Evolutionary conservation across 2,888 invertebrate species (phyloP).

Genomic region (Caenorhabditis sp.): DNA sequence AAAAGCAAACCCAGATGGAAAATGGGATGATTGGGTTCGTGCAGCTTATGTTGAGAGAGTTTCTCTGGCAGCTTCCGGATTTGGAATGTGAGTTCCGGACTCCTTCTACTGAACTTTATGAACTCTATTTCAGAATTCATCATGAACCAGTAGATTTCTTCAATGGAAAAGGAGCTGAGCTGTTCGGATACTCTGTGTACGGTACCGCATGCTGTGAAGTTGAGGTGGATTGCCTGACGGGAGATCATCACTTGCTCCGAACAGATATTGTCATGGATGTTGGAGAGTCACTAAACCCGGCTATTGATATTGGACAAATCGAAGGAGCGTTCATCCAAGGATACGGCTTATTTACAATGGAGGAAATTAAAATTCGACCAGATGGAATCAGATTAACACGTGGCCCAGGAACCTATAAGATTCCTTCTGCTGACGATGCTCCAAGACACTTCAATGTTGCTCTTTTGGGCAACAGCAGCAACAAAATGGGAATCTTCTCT

Average conservation of each 20-base stretch:
- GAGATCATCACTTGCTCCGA: conserved; percentile 92
- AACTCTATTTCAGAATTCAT: conserved; percentile 67
- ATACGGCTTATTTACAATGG: conserved; percentile 93
- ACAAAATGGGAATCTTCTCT: conserved; percentile 94
- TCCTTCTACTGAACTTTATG: background rate
- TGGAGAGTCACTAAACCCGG: conserved; percentile 95
- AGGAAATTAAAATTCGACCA: conserved; percentile 91
- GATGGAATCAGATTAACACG: conserved; percentile 86
- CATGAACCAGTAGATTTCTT: conserved; percentile 77
- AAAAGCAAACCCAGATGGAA: conserved; percentile 88
- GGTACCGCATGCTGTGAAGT: conserved; percentile 93
- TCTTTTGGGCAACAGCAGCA: conserved; percentile 92
- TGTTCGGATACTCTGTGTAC: conserved; percentile 92
- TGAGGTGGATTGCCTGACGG: conserved; percentile 94
- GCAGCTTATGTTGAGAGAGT: conserved; percentile 90
- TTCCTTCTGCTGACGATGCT: conserved; percentile 94
- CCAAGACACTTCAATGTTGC: conserved; percentile 95
- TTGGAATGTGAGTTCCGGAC: conserved; percentile 85
- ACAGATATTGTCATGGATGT: conserved; percentile 98
- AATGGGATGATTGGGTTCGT: conserved; percentile 91
- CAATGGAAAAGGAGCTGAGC: conserved; percentile 87
- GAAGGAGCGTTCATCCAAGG: conserved; percentile 97
- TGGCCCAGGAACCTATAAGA: conserved; percentile 95
- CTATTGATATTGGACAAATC: conserved; percentile 96
- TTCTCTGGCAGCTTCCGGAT: conserved; percentile 91